Conservation (phyloP, 2,888 invertebrate species). For the Pomacea canaliculata region DNA sequence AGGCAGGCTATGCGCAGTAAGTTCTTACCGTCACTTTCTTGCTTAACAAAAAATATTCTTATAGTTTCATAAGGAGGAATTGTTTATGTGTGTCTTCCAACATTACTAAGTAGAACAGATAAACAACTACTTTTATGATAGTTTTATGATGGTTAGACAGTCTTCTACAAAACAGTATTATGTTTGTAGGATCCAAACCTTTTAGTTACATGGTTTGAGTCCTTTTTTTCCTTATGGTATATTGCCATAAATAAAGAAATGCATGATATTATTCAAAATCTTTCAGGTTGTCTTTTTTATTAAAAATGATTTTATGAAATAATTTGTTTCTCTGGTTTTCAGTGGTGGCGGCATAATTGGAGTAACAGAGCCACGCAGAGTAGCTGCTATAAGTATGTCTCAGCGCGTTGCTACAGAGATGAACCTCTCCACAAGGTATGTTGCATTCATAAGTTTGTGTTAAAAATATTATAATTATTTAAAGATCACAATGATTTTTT, state of each 20-base stretch:
- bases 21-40: slow-evolving; percentile 22
- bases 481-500: not conserved
- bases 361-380: slow-evolving; percentile 96
- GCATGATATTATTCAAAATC: too few relatives aligned
- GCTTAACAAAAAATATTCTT: not conserved
- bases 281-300: too few relatives aligned
- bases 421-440: slow-evolving; percentile 75
- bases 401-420: slow-evolving; percentile 91
- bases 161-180: too few relatives aligned
- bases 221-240: too few relatives aligned
- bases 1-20: slow-evolving; percentile 87
- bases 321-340: not conserved
- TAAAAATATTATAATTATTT: too few relatives aligned
- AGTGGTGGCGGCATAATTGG: slow-evolving; percentile 82
- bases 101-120: not conserved
- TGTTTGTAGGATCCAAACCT: too few relatives aligned
- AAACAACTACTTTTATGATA: not conserved
- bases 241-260: too few relatives aligned
- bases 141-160: too few relatives aligned
- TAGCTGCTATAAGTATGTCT: slow-evolving; percentile 98
- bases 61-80: too few relatives aligned
- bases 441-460: not conserved
- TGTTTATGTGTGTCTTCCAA: not conserved
- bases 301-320: too few relatives aligned
- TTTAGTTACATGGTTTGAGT: too few relatives aligned